These are phyloP conservation scores for Galaxea fascicularis DNA, from an alignment of 92 coral and sea anemone genomes.

Conservation along the genomic window DNA sequence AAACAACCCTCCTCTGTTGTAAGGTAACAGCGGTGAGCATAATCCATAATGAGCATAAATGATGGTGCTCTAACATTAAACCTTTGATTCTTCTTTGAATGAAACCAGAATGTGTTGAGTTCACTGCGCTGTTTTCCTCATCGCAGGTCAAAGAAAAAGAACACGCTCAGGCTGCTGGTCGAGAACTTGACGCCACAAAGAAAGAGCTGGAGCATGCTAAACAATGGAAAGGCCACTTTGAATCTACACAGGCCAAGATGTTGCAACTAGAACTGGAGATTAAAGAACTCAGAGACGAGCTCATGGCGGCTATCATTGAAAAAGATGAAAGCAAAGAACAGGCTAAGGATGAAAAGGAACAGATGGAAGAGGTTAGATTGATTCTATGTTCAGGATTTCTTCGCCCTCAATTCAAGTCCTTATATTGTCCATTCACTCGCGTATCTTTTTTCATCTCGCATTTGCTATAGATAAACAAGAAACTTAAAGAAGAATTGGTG, in stretches of 20 bases:
- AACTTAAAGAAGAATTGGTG: constrained; percentile 70
- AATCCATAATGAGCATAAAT: too few species aligned
- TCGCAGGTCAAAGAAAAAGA: constrained; percentile 72
- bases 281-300: constrained; percentile 78
- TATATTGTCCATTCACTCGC: background rate
- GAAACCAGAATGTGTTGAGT: background rate
- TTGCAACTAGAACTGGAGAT: constrained; percentile 83
- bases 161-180: constrained; percentile 63
- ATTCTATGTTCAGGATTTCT: background rate
- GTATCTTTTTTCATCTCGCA: background rate
- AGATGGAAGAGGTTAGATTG: constrained; percentile 75
- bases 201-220: constrained; percentile 91
- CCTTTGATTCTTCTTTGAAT: too few species aligned
- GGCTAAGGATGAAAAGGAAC: constrained; percentile 68
- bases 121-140: background rate
- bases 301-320: constrained; percentile 62
- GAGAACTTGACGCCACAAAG: constrained; percentile 78
- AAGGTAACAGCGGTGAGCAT: too few species aligned
- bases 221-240: constrained; percentile 89
- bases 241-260: constrained; percentile 78
- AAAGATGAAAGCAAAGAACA: constrained; percentile 61
- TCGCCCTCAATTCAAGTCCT: background rate
- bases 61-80: too few species aligned
- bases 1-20: too few species aligned
- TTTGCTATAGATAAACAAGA: constrained; percentile 56